Evolutionary conservation across 2,113 vertebrate species (phyloP).

Genomic region (Seriola aureovittata): DNA sequence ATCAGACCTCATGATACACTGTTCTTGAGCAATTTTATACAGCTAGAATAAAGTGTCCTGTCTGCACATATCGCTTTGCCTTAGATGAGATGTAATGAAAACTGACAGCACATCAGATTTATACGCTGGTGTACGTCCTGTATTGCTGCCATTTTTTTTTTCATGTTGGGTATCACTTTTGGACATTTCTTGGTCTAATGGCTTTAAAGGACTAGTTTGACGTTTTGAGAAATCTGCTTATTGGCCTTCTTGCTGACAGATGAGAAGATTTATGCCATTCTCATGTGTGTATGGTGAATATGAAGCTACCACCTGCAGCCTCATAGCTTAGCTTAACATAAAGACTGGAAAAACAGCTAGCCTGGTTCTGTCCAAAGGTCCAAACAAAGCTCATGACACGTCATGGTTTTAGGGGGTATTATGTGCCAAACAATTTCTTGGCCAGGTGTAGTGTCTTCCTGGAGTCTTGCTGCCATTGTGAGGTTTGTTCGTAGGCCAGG

Average conservation of each 20-base stretch:
- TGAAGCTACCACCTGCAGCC: not conserved
- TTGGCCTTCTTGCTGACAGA: not conserved
- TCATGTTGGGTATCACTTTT: conserved; percentile 9
- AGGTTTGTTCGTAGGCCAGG: not conserved
- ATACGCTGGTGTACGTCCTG: not conserved
- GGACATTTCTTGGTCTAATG: conserved; percentile 11
- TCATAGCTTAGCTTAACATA: not conserved
- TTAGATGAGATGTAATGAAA: not conserved
- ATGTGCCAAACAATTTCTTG: conserved; percentile 3
- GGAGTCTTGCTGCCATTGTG: not conserved
- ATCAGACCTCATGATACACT: conserved; percentile 21
- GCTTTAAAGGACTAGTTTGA: conserved; percentile 4
- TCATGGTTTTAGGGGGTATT: not conserved
- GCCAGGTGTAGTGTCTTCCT: not conserved
- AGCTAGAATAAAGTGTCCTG: conserved; percentile 8
- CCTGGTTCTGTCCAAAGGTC: not conserved
- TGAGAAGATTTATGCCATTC: not conserved
- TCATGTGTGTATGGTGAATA: not conserved
- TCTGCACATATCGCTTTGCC: not conserved
- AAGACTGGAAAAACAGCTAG: not conserved
- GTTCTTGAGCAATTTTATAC: conserved; percentile 1
- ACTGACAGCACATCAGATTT: conserved; percentile 15
- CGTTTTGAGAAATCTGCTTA: not conserved
- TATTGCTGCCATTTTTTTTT: conserved; percentile 12
- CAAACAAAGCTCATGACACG: not conserved